A percentile compares a stretch with the other conserved stretches of the same genome.
Conservation (phyloP, 1,140 invertebrate genomes). For the Drosophila nigromelanica region DNA sequence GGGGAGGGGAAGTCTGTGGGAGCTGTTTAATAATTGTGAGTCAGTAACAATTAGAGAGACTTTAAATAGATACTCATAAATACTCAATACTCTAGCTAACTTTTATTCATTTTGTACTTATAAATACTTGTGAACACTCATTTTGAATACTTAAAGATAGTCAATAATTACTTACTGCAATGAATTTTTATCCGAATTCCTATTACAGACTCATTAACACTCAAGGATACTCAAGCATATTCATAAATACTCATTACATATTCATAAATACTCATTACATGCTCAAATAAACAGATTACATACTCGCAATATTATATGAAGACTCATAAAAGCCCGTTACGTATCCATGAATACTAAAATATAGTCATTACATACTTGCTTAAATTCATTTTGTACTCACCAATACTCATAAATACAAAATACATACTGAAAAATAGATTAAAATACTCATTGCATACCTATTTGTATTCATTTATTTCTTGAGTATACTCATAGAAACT, state of each 20-base stretch:
- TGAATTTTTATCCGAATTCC: too few relatives aligned
- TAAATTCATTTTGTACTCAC: too few relatives aligned
- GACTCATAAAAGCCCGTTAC: too few relatives aligned
- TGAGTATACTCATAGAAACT: neutral
- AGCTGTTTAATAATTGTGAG: slow-evolving; percentile 30
- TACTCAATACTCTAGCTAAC: neutral
- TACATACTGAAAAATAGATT: too few relatives aligned
- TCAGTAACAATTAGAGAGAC: neutral
- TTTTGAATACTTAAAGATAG: neutral
- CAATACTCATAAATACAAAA: too few relatives aligned
- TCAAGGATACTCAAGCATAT: neutral
- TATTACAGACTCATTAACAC: too few relatives aligned
- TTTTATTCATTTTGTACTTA: too few relatives aligned
- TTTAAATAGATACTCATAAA: neutral
- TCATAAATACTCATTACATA: neutral
- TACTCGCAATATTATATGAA: too few relatives aligned
- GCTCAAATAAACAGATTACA: too few relatives aligned
- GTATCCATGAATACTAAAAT: neutral
- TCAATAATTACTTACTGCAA: too few relatives aligned
- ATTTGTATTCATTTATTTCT: too few relatives aligned
- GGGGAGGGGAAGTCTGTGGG: neutral
- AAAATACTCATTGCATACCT: neutral
- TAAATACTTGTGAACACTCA: too few relatives aligned
- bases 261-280: neutral
- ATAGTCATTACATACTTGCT: neutral